Conservation (phyloP, 1,140 invertebrate genomes). For the Lethrus apterus region DNA sequence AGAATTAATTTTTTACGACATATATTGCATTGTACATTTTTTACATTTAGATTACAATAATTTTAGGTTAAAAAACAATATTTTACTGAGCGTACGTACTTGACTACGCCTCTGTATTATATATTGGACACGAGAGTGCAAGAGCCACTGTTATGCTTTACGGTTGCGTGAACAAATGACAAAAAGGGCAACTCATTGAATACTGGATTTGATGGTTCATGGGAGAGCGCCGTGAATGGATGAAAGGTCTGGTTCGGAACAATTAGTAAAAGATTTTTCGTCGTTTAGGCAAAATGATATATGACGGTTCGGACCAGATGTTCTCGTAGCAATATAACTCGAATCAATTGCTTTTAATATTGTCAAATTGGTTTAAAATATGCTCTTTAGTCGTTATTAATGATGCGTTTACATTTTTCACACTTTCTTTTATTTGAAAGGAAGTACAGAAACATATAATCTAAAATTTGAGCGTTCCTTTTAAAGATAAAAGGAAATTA, state of each 20-base stretch:
- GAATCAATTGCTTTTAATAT: constrained; percentile 36
- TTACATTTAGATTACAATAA: neutral
- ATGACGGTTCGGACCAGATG: constrained; percentile 25
- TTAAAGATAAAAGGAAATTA: too few species aligned
- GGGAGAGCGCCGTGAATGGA: constrained; percentile 17
- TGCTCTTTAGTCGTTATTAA: too few species aligned
- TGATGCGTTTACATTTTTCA: too few species aligned
- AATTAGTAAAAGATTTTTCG: constrained; percentile 37
- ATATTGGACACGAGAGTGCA: constrained; percentile 5
- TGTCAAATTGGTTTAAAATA: constrained; percentile 40
- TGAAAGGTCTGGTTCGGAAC: constrained; percentile 27
- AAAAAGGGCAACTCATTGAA: constrained; percentile 26
- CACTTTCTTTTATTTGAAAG: too few species aligned
- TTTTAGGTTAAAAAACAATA: neutral
- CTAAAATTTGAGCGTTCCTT: neutral
- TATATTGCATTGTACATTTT: neutral
- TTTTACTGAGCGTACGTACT: neutral
- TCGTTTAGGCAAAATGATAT: constrained; percentile 32
- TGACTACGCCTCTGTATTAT: neutral
- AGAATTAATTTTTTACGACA: too few species aligned
- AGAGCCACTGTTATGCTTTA: constrained; percentile 19
- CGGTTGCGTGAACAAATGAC: constrained; percentile 23
- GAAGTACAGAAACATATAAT: too few species aligned
- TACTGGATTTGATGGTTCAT: constrained; percentile 14
- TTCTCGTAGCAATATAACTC: constrained; percentile 16